Percentiles rank a stretch among this genome's conserved stretches.
Conservation (phyloP, 1,140 invertebrate genomes). For the Druon quercuslanigerum region DNA sequence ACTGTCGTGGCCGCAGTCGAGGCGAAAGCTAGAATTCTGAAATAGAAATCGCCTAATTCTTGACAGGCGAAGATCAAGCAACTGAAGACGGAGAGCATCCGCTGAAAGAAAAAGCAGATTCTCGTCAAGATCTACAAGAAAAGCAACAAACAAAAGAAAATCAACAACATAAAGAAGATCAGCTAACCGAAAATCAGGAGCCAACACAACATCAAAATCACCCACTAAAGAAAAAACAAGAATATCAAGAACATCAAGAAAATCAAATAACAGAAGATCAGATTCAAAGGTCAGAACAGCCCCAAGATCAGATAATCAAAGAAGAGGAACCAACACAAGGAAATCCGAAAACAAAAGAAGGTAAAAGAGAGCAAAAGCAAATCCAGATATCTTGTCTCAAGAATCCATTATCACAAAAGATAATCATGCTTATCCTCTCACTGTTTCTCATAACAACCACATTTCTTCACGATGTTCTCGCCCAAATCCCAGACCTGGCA, state of each 20-base stretch:
- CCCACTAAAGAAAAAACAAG: background rate
- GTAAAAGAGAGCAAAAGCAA: background rate
- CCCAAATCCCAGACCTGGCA: slow-evolving; percentile 41
- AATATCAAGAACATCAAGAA: background rate
- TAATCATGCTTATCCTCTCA: slow-evolving; percentile 23
- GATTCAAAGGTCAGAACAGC: background rate
- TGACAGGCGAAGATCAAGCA: slow-evolving; percentile 24
- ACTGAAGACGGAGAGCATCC: background rate
- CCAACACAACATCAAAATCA: background rate
- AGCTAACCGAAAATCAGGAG: too few species aligned
- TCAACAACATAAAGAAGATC: too few species aligned
- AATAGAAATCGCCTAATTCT: slow-evolving; percentile 25
- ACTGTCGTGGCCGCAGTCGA: slow-evolving; percentile 43
- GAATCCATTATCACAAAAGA: background rate
- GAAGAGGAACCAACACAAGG: background rate
- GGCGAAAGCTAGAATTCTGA: background rate
- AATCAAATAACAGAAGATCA: background rate
- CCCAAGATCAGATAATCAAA: background rate
- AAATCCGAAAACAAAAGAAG: background rate
- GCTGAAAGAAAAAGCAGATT: background rate
- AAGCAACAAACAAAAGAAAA: too few species aligned
- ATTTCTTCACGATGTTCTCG: slow-evolving; percentile 47
- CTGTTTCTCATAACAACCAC: slow-evolving; percentile 43
- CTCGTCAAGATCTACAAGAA: too few species aligned
- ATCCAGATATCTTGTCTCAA: slow-evolving; percentile 21